Evolutionary conservation across 2,113 vertebrate species (phyloP), one percentile per base, ranked within the genome.

Genomic region (Geothlypis trichas): DNA sequence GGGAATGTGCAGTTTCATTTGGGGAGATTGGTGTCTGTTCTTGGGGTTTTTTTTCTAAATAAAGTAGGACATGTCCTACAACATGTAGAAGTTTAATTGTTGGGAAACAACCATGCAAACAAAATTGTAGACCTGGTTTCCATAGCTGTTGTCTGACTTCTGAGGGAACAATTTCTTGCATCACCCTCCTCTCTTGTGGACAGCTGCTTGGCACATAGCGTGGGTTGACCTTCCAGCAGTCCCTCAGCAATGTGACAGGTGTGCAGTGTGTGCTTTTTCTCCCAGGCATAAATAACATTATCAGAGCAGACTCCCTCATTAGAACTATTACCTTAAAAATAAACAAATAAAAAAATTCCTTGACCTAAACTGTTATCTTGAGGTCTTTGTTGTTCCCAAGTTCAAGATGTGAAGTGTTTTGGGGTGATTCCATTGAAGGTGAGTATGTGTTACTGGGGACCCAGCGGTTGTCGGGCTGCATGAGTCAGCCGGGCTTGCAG

Each of bases 401-500:
- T 52, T 2, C 0, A 16, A 63, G 35, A 63, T 63, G 4, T 59
- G 27, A 33, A 22, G 5, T 35, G 11, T 69, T 80, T 69, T 47
- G 52, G 61, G 24, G 47, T 74, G 47, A 75, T 67, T 78, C 20
- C 5, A 1, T 41, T 46, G 8, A 41, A 84, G 73, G 33, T 73
- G 63, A 44, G 19, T 71, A 1, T 30, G 41, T 68, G 41, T 52
- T 92, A 7, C 42, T 41, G 66, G 35, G 59, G 31, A 17, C 26
- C 35, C 4, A 0, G 21, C 0, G 0, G 47, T 61, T 57, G 67
- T 30, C n/a, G 90, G 63, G n/a, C 72, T 89, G 55, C 2, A 0
- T 72, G 35, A 92, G 47, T 80, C 89, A 88, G 41, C 63, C 84
- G 68, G 85, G 88, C 95, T 92, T 90, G 76, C 83, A 63, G 88